Evolutionary conservation across 1,140 invertebrate genomes (phyloP).

Genomic region (Cherax destructor): DNA sequence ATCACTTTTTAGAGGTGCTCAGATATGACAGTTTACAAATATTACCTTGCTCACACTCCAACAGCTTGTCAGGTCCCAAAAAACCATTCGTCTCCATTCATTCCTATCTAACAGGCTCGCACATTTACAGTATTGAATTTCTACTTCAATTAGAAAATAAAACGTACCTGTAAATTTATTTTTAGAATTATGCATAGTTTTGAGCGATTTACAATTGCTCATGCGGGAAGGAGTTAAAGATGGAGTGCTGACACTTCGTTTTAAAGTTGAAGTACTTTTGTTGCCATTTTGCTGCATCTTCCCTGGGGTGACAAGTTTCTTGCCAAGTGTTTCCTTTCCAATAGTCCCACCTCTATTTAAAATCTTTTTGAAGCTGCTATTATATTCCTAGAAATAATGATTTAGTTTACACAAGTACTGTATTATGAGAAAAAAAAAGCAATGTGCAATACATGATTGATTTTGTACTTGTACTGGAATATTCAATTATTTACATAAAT

Average conservation of each 20-base stretch:
- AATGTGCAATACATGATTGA: too few relatives aligned
- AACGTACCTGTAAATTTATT: not conserved
- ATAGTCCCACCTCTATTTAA: not conserved
- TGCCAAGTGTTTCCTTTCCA: not conserved
- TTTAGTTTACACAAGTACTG: too few relatives aligned
- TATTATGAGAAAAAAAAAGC: too few relatives aligned
- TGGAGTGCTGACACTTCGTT: not conserved
- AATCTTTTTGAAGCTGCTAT: not conserved
- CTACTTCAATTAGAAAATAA: not conserved
- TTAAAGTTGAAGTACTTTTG: not conserved
- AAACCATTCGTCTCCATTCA: too few relatives aligned
- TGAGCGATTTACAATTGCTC: not conserved
- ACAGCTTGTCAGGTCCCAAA: too few relatives aligned
- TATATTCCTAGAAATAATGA: not conserved
- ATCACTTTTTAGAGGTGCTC: too few relatives aligned
- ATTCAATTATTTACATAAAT: too few relatives aligned
- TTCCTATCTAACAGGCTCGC: too few relatives aligned
- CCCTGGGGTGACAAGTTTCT: not conserved
- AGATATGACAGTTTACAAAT: too few relatives aligned
- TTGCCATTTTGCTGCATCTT: not conserved
- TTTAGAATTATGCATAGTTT: not conserved
- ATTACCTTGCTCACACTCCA: too few relatives aligned
- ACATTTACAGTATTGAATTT: too few relatives aligned
- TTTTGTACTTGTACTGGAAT: too few relatives aligned
- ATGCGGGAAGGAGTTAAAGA: not conserved